Evolutionary conservation across 2,888 invertebrate species (phyloP), one percentile per base, ranked within the genome.

Genomic region (Meteorus cinctellus): DNA sequence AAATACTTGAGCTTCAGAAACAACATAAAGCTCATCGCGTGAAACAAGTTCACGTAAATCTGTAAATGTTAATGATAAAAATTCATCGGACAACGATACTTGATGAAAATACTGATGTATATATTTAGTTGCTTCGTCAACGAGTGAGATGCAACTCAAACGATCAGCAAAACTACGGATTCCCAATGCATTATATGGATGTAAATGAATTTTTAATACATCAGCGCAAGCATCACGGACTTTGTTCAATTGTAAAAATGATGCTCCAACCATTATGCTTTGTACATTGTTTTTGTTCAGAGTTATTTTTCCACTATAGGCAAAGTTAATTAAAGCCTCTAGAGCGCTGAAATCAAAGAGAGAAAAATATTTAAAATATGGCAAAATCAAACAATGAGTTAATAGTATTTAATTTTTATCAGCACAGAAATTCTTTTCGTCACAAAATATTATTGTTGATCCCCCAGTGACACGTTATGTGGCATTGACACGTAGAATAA

Each of bases 141-240:
- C 93, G 51, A 96, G 90, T 6, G 91, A 90, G 1, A 91, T 89
- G 85, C 96, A 96, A 78, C 94, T 93, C 79, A 96, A 91, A 19
- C 95, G 94, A 85, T 96, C 95, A 5, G 96, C 96, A 90, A 96
- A 96, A 72, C 93, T 92, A 31, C 95, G 91, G 74, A 96, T 94
- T 10, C 96, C 95, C 77, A 97, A 88, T 12, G 95, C 96, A 89
- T 96, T 96, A 84, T 94, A 93, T 0, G 95, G 94, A 86, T 95
- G 94, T 84, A 96, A 92, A 84, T 95, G 93, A 85, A 93, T 93
- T 81, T 94, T 93, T 74, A 97, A 90, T 89, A 95, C 97, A 83
- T 94, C 93, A 68, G 95, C 95, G 89, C 97, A 97, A 1, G 96
- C 96, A 86, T 96, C 95, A 79, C 95, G 92, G 0, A 97, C 96